phyloP scores from a whole-genome alignment of 2,113 vertebrate species.

The Callaeas wilsoni region DNA sequence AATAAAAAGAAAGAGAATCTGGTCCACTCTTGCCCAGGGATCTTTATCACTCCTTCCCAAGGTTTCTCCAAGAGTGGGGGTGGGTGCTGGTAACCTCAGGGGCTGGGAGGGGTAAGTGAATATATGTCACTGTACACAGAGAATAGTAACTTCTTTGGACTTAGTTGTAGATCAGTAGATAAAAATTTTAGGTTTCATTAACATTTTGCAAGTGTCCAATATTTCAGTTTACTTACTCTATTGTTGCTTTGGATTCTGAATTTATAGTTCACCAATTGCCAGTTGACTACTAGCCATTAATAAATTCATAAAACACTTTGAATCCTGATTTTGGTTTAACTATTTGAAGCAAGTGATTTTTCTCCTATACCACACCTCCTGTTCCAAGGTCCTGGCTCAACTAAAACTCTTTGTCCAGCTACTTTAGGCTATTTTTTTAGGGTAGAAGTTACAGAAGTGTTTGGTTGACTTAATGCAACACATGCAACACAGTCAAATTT shows the following conservation, averaged over 20 bases:
- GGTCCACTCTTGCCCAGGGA: neutral
- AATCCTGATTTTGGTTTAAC: neutral
- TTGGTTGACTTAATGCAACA: neutral
- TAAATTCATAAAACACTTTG: neutral
- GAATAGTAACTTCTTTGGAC: neutral
- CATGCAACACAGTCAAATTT: neutral
- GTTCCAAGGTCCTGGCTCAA: neutral
- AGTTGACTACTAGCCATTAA: neutral
- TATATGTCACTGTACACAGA: rapidly evolving
- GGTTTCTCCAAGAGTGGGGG: rapidly evolving
- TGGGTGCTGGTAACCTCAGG: neutral
- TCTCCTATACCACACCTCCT: too few relatives aligned
- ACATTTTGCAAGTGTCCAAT: neutral
- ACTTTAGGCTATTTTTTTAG: neutral
- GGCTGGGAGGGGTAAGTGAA: neutral
- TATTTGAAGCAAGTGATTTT: neutral
- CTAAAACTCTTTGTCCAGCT: neutral
- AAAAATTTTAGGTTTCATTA: neutral
- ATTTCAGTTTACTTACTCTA: neutral
- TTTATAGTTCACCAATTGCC: neutral
- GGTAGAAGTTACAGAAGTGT: neutral
- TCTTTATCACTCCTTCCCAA: neutral
- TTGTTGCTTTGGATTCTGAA: neutral
- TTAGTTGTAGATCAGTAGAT: neutral
- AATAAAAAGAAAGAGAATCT: neutral